Evolutionary conservation across 2,113 vertebrate species (phyloP).

Genomic region (Pimephales promelas): DNA sequence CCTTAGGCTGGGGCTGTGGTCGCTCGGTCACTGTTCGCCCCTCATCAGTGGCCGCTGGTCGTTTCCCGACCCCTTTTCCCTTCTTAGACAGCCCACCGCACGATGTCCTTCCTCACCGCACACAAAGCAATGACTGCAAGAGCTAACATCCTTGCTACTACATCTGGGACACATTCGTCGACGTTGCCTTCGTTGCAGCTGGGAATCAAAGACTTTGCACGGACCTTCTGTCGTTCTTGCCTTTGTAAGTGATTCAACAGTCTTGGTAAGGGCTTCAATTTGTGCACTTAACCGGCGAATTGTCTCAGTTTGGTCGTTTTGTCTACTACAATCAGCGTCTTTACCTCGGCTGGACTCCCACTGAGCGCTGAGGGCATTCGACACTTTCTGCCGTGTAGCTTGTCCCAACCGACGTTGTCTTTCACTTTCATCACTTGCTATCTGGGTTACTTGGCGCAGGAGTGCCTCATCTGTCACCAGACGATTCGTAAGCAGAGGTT

Average conservation of each 20-base stretch:
- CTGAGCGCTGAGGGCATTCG: neutral
- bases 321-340: accelerated
- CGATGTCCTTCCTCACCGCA: too few species aligned
- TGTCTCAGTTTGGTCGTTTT: neutral
- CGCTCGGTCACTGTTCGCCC: too few species aligned
- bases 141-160: too few species aligned
- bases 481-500: too few species aligned
- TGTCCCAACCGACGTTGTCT: neutral
- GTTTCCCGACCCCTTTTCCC: too few species aligned
- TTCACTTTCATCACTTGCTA: neutral
- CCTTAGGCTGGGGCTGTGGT: too few species aligned
- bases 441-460: too few species aligned
- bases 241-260: neutral
- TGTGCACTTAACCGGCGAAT: neutral
- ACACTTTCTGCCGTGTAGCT: neutral
- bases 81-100: too few species aligned
- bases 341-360: neutral
- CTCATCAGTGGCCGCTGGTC: too few species aligned
- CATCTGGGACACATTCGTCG: too few species aligned
- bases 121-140: too few species aligned
- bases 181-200: neutral
- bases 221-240: neutral
- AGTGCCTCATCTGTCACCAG: too few species aligned
- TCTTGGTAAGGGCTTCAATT: neutral
- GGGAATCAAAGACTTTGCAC: neutral